phyloP scores from a whole-genome alignment of 2,113 vertebrate genomes.

The Oreamnos americanus region DNA sequence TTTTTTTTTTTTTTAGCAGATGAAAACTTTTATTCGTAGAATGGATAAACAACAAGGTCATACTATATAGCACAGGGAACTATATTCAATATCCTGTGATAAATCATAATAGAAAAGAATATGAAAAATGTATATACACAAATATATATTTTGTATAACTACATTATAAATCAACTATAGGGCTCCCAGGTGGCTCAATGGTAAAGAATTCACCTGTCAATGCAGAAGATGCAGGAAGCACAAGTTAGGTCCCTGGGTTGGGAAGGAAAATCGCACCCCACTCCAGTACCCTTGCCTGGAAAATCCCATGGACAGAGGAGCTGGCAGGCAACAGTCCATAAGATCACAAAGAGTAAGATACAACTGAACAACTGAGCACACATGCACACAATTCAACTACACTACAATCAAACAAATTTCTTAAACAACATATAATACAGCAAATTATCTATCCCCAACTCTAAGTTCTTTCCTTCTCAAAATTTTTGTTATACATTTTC shows the following conservation, averaged over 20 bases:
- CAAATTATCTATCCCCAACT: not conserved
- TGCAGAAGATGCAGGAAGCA: not conserved
- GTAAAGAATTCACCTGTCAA: not conserved
- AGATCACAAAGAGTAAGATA: not conserved
- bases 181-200: not conserved
- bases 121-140: not conserved
- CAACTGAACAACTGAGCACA: not conserved
- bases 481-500: not conserved
- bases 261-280: not conserved
- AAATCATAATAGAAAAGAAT: not conserved
- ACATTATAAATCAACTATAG: not conserved
- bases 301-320: not conserved
- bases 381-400: not conserved
- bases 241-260: not conserved
- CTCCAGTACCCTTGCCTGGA: not conserved
- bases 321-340: not conserved
- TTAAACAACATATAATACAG: not conserved
- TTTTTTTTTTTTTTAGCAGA: no score
- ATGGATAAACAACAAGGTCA: no score
- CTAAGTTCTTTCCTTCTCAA: not conserved
- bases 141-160: not conserved
- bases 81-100: not conserved
- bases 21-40: no score
- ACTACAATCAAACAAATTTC: not conserved
- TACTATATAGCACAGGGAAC: no score